Conservation (phyloP, 92 coral and sea anemone genomes). For the Metridium senile region DNA sequence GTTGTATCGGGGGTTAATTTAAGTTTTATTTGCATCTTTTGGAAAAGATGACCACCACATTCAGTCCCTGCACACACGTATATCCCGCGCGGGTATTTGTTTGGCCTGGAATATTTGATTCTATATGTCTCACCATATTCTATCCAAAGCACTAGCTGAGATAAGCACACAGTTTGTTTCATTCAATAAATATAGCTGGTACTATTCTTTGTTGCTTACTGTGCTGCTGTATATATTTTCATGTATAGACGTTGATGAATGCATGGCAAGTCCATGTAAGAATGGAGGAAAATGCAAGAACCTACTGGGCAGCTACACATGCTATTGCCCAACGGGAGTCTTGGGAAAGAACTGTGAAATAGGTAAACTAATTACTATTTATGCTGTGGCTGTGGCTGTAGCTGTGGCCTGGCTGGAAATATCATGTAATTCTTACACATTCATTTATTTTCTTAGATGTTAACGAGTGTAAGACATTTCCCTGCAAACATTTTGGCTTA, state of each 20-base stretch:
- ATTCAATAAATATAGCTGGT: too few species aligned
- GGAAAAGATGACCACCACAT: too few species aligned
- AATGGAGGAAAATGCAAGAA: slow-evolving; percentile 48
- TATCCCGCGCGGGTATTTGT: too few species aligned
- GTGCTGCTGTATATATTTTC: too few species aligned
- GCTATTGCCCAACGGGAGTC: slow-evolving; percentile 48
- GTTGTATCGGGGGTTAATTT: background rate
- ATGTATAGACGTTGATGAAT: slow-evolving; percentile 49
- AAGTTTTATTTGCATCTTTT: background rate
- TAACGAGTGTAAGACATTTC: slow-evolving; percentile 41
- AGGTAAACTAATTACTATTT: slow-evolving; percentile 12
- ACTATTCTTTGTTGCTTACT: too few species aligned
- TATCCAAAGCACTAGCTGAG: too few species aligned
- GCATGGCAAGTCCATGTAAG: slow-evolving; percentile 44
- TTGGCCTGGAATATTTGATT: too few species aligned
- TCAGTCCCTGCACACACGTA: too few species aligned
- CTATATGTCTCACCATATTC: too few species aligned
- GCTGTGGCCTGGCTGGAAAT: too few species aligned
- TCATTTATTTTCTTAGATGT: slow-evolving; percentile 45
- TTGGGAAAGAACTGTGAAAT: slow-evolving; percentile 55
- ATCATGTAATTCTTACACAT: background rate
- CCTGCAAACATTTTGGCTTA: slow-evolving; percentile 30
- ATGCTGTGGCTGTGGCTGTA: background rate
- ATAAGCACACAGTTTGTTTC: too few species aligned
- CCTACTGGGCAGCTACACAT: slow-evolving; percentile 38